Evolutionary conservation across 2,888 invertebrate species (phyloP), one percentile per base, ranked within the genome.

Genomic region (Physocephala rufipes): DNA sequence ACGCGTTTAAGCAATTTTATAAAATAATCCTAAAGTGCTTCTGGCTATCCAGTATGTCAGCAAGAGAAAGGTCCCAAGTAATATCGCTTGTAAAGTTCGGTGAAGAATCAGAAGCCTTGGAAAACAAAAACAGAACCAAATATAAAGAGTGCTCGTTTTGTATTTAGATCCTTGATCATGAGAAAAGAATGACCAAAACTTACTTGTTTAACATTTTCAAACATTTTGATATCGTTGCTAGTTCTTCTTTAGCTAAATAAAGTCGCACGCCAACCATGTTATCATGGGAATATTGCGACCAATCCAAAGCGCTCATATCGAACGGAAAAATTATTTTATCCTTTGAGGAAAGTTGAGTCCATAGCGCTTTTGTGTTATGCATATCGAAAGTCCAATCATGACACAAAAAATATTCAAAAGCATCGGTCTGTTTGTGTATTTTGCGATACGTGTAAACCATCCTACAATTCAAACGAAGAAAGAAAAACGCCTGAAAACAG

Each of bases 391-490:
- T 82, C 89, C 95, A 95, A 69, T 92, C 89, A n/a, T 89, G 87
- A 26, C 89, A 90, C 67, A 90, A 90, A 86, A 97, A 97, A 82
- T 92, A 94, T 0, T 90, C 87, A 26, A 96, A 81, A 0, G 92
- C 90, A 2, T 90, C 88, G 5, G 91, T 89, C 75, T 95, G 92
- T 83, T 91, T 92, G 83, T 95, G 92, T 63, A 96, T 90, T 83
- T 93, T 94, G 73, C 88, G 89, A 84, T 95, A 95, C 64, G 93
- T 89, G 77, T 90, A 91, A 75, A 93, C 86, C 89, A 95, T 89
- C 86, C 92, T 95, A 36, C 2, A 73, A 58, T 21, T 12, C 53
- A 55, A 63, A 30, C 5, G 2, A 24, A 30, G 4, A 59, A 3
- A 58, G 24, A n/a, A 24, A 9, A 24, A 28, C 58, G 5, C 5